Base-by-base conservation (phyloP, 2,113 vertebrate species). In the Microtus oregoni region DNA sequence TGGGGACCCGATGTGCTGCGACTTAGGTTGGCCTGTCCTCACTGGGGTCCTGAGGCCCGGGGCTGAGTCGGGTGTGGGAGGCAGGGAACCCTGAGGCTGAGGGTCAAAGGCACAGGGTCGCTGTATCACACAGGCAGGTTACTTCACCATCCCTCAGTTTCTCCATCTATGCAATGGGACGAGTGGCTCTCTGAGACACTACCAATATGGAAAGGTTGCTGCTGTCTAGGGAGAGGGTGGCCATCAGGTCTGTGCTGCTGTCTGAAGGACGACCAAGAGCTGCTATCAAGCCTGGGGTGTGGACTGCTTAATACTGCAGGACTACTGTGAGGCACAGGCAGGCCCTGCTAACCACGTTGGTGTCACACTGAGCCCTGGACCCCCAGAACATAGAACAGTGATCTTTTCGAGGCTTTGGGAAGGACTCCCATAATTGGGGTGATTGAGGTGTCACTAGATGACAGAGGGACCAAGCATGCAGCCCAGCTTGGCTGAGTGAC, bases 391-490 rank as follows among this genome's bases (percentile, higher is more conserved):
- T 0, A 52, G 65, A 50, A 70, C 63, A 55, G 2, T 1, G 20
- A 38, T 4, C 12, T 61, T 10, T 35, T 24, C 7, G 19, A 17
- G 2, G 63, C 12, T n/a, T 82, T 8, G 17, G 32, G 32, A 15
- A 55, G 47, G 9, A 10, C 32, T 26, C 2, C 4, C 65, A 38
- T 50, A 91, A 58, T 20, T 9, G 22, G 68, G 65, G 50, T 38
- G 10, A 65, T 1, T 10, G 5, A 50, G 11, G 14, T 6, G 7
- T 47, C 38, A 3, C 3, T 3, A 22, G 76, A 9, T 24, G 28
- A 20, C 0, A 1, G 20, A 26, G 50, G 72, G 32, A 41, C 3
- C 1, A 5, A 44, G 11, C 24, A 67, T 0, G 0, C 10, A 15
- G 28, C 38, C 3, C n/a, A 12, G 4, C 24, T 26, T 38, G 38